Base-by-base conservation (phyloP, 1,140 invertebrate species). In the Hetaerina americana region DNA sequence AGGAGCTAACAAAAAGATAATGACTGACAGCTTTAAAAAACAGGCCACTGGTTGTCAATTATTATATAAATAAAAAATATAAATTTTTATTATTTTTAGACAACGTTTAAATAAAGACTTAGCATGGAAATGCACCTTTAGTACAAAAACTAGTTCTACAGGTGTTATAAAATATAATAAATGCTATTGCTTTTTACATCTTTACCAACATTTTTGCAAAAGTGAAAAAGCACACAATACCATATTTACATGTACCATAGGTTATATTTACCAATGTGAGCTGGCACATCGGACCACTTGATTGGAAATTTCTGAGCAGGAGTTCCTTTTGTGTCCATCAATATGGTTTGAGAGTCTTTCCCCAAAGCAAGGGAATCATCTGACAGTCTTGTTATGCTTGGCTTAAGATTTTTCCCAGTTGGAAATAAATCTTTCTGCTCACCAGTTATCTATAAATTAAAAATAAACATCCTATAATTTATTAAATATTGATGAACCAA, bases 241-340 rank as follows among this genome's bases (percentile, higher is more conserved):
- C 69, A 71, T 70, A 74, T 66, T 77, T 76, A 24, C 77, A 77
- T n/a, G n/a, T n/a, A n/a, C n/a, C n/a, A n/a, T n/a, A n/a, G n/a
- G n/a, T n/a, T n/a, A n/a, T n/a, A 66, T 78, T 74, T 80, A 94
- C 89, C 86, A 78, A 95, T 84, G 75, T 84, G 85, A 73, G 87
- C 79, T 18, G 94, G 92, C 26, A 88, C 85, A 78, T 94, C 92
- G n/a, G 86, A 86, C 93, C 94, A 96, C 78, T 89, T 91, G 1
- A 96, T 83, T 69, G 86, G 85, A 82, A 87, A 88, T 76, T 87
- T 89, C 76, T 85, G 86, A 66, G 85, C 85, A 31, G 89, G 82
- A 75, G 87, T 84, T n/a, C 89, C 90, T 72, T 90, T 86, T 0
- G 84, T 84, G 77, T 94, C 87, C 74, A 95, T 88, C 26, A 95